Conservation (phyloP, 1,140 invertebrate genomes). For the Drosophila repleta region DNA sequence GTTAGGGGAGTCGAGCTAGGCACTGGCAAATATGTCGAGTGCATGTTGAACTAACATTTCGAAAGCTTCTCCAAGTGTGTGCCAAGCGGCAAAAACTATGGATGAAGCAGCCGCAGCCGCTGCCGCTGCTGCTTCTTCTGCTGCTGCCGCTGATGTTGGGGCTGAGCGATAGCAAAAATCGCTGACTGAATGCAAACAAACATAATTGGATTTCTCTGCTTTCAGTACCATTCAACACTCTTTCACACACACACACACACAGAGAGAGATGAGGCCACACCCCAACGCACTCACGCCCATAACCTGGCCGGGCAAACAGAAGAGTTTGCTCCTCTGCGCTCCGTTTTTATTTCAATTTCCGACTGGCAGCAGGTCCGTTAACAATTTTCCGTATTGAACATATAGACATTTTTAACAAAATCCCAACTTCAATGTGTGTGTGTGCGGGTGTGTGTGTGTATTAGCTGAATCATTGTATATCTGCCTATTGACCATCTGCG, state of each 20-base stretch:
- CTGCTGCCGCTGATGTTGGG: not conserved
- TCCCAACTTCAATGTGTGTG: constrained; percentile 63
- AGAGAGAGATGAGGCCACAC: not conserved
- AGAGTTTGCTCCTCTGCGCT: constrained; percentile 26
- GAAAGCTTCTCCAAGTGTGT: constrained; percentile 74
- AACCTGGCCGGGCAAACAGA: constrained; percentile 14
- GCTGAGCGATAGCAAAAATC: constrained; percentile 61
- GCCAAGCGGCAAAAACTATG: constrained; percentile 59
- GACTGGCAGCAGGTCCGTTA: constrained; percentile 53
- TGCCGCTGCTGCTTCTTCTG: constrained; percentile 1
- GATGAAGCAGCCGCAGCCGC: constrained; percentile 13
- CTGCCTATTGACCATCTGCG: constrained; percentile 43
- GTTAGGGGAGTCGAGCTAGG: constrained; percentile 45
- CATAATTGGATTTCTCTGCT: constrained; percentile 82
- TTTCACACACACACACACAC: not conserved
- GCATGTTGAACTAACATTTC: constrained; percentile 80
- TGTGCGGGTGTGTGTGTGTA: not conserved
- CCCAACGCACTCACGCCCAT: constrained; percentile 21
- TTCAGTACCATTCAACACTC: constrained; percentile 38
- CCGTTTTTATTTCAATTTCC: constrained; percentile 79
- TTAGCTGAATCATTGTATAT: constrained; percentile 40
- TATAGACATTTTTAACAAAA: constrained; percentile 80
- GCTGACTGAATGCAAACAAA: constrained; percentile 82
- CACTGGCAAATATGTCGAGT: constrained; percentile 75
- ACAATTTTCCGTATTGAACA: constrained; percentile 79